phyloP scores from a whole-genome alignment of 2,888 invertebrate species.

The Axea sp. region DNA sequence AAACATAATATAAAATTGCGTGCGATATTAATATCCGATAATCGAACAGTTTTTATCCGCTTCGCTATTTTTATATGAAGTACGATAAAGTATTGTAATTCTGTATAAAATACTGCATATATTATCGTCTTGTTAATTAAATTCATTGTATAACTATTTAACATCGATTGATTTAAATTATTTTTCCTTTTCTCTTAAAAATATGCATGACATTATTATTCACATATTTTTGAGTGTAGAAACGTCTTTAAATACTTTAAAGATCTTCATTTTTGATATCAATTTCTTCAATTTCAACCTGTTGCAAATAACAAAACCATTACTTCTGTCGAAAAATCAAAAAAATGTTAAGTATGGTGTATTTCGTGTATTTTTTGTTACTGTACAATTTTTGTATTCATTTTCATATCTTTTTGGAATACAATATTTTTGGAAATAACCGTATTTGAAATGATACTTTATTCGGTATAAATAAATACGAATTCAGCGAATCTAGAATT shows the following conservation, averaged over 20 bases:
- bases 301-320: no score
- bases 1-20: neutral
- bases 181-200: slow-evolving; percentile 22
- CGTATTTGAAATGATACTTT: slow-evolving; percentile 10
- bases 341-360: no score
- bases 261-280: no score
- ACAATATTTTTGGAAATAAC: neutral
- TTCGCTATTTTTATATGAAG: slow-evolving; percentile 4
- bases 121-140: slow-evolving; percentile 9
- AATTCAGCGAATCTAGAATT: neutral
- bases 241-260: slow-evolving; percentile 1
- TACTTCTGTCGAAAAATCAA: no score
- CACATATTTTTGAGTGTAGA: slow-evolving; percentile 32
- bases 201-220: slow-evolving; percentile 40
- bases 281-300: no score
- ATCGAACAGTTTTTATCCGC: slow-evolving; percentile 5
- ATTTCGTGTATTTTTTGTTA: no score
- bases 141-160: slow-evolving; percentile 48
- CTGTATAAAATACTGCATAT: slow-evolving; percentile 54
- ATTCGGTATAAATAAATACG: neutral
- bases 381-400: no score
- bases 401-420: no score
- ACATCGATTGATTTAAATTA: slow-evolving; percentile 24
- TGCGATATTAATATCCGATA: slow-evolving; percentile 12
- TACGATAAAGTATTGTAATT: slow-evolving; percentile 24